Base-by-base conservation (phyloP, 2,113 vertebrate species). In the Felis chaus region DNA sequence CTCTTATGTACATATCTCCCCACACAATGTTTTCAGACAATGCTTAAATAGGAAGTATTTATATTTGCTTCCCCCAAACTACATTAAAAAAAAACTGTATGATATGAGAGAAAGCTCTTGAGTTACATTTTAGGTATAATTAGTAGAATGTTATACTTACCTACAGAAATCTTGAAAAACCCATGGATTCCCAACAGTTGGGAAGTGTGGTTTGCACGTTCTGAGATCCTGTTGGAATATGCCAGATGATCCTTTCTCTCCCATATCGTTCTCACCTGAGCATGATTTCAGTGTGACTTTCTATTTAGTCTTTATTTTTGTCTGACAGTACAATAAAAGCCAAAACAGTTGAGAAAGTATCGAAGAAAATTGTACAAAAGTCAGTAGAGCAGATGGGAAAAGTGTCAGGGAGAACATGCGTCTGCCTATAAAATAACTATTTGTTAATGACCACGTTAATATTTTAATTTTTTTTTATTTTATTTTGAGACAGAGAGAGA, bases 381-480 rank as follows among this genome's bases (percentile, higher is more conserved):
- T 57, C 71, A 92, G 13, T 0, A 63, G 71, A 76, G 33, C 53
- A 85, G 68, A 71, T 69, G 18, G 19, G 2, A 71, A 90, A 91
- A 88, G 4, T 71, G 45, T 18, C 23, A 84, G 48, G 8, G 39
- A 86, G 33, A 89, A 29, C 16, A 57, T 18, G 4, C 21, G 4
- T 68, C 18, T 91, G 27, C 2, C n/a, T 91, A 33, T 39, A 10
- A 63, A 81, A 68, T 15, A 65, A 41, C 41, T 65, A 6, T 87
- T 69, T 86, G 15, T 68, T 89, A 78, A 57, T 82, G 85, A 76
- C 3, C 0, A 18, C 36, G 66, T 71, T 92, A 50, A 57, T 41
- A 94, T 66, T 61, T 80, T n/a, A 61, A n/a, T n/a, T 85, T 81
- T 80, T 66, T 89, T 86, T 94, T 83, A 45, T 45, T 45, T 45